These are phyloP conservation scores for Anser cygnoides DNA, from an alignment of 2,113 vertebrate species.

Conservation along the genomic window DNA sequence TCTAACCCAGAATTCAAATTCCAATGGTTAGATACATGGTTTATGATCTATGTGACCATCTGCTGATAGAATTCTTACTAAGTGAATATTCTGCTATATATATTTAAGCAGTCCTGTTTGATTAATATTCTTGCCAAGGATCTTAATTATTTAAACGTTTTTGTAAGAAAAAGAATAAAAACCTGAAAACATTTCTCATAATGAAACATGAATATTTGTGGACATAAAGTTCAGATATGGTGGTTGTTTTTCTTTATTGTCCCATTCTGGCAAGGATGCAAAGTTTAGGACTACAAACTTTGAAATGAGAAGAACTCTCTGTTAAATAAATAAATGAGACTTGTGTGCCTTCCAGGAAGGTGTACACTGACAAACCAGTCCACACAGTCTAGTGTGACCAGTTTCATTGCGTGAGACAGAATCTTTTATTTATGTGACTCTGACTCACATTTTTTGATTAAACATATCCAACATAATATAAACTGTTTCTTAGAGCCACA, in stretches of 20 bases:
- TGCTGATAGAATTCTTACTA: neutral
- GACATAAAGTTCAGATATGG: neutral
- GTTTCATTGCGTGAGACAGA: neutral
- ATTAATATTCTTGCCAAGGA: neutral
- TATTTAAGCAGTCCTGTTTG: neutral
- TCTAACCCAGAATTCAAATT: neutral
- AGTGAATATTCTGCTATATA: neutral
- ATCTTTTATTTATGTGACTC: neutral
- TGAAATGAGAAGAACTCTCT: neutral
- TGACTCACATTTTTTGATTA: neutral
- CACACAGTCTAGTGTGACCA: neutral
- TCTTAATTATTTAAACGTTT: neutral
- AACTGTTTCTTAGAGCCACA: neutral
- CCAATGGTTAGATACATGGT: neutral
- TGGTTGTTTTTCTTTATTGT: neutral
- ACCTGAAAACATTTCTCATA: neutral
- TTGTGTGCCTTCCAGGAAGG: neutral
- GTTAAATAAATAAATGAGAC: neutral
- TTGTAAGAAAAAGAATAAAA: neutral
- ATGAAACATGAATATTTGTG: neutral
- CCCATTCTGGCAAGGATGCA: neutral
- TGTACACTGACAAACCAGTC: neutral
- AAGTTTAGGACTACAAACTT: neutral
- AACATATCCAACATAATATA: neutral
- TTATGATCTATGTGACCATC: neutral